Conservation (phyloP, 2,797 vertebrate genomes). For the Podargus strigoides region DNA sequence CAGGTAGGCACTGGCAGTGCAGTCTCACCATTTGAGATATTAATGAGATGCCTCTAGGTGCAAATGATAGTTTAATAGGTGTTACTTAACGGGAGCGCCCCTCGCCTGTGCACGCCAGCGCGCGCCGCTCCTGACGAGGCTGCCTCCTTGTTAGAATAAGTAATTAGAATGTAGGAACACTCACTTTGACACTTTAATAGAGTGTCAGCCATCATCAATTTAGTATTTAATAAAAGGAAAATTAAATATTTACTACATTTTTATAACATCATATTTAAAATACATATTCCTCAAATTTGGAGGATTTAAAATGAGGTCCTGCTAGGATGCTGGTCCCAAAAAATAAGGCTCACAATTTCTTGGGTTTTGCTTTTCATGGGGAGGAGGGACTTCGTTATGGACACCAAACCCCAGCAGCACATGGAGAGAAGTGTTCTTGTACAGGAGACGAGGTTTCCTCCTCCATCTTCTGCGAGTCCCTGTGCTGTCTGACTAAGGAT, state of each 20-base stretch:
- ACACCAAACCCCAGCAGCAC: not conserved
- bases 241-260: conserved; percentile 78
- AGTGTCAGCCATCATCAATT: conserved; percentile 80
- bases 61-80: conserved; percentile 99
- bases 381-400: not conserved
- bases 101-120: conserved; percentile 73
- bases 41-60: conserved; percentile 99
- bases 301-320: conserved; percentile 12
- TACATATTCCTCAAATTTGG: not conserved
- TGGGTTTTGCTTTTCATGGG: not conserved
- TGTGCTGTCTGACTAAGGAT: not conserved
- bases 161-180: conserved; percentile 82
- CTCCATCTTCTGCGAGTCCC: not conserved
- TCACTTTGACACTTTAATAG: conserved; percentile 79
- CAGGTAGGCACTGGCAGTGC: conserved; percentile 82
- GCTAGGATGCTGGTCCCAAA: rapidly evolving
- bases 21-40: conserved; percentile 86
- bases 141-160: conserved; percentile 78
- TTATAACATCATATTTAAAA: conserved; percentile 58
- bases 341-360: not conserved
- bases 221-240: conserved; percentile 78
- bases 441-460: not conserved
- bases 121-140: conserved; percentile 69
- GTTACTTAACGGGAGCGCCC: conserved; percentile 85
- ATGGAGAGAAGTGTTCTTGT: not conserved